These are phyloP conservation scores for Calliopum simillimum DNA, from an alignment of 2,888 invertebrate genomes.

Conservation along the genomic window DNA sequence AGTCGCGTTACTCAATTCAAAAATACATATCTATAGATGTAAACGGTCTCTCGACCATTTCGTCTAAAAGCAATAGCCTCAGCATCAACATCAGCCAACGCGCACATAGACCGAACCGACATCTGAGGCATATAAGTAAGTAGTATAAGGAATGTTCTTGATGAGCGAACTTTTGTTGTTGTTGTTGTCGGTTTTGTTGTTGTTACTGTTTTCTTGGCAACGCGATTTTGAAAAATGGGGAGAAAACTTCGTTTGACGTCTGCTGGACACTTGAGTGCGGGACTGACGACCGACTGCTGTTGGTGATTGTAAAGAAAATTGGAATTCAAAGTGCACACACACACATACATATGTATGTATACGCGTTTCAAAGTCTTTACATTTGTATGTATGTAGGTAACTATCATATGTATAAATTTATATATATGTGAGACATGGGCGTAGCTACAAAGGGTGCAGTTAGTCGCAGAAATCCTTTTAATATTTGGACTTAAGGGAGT, in stretches of 20 bases:
- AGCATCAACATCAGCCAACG: constrained; percentile 2
- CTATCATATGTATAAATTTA: constrained; percentile 4
- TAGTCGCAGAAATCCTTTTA: too few relatives aligned
- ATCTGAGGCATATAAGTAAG: too few relatives aligned
- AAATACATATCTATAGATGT: constrained; percentile 9
- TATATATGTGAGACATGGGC: neutral
- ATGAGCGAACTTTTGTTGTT: constrained; percentile 8
- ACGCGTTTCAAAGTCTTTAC: neutral
- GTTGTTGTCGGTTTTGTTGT: constrained; percentile 14
- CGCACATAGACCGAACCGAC: too few relatives aligned
- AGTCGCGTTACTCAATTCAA: constrained; percentile 23
- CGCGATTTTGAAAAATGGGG: constrained; percentile 36
- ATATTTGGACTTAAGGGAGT: too few relatives aligned
- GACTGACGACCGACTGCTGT: constrained; percentile 29
- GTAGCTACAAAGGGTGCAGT: too few relatives aligned
- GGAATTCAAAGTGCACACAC: constrained; percentile 32
- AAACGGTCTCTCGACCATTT: constrained; percentile 18
- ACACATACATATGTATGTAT: constrained; percentile 2
- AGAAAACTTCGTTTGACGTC: constrained; percentile 35
- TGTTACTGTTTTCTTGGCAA: constrained; percentile 30
- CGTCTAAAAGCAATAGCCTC: neutral
- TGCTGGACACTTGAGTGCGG: constrained; percentile 37
- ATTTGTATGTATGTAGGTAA: neutral
- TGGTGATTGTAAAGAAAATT: constrained; percentile 36
- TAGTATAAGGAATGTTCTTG: constrained; percentile 1